Evolutionary conservation across 2,797 vertebrate genomes (phyloP), one percentile per base, ranked within the genome.

Genomic region (Cercopithecus hamlyni): DNA sequence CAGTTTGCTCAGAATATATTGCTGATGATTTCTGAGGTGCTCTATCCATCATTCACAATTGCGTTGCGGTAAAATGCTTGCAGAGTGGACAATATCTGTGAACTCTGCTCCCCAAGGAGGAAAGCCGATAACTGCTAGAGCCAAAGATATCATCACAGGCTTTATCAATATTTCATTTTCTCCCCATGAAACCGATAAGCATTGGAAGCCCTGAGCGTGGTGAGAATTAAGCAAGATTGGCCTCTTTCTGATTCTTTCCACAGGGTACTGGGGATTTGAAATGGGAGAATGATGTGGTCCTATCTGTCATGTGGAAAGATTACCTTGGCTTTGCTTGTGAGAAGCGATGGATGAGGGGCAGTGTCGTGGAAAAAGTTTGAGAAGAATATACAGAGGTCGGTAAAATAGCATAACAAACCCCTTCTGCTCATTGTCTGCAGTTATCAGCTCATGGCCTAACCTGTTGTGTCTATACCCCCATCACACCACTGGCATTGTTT

Each of bases 371-470:
- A 41, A 17, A 57, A 20, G 33, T 33, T 5, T 64, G 45, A 64
- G 41, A 33, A 64, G 41, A 33, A 15, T 4, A 45, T 4, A 36
- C 24, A 27, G 9, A 52, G 75, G 76, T 4, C 19, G 26, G 13
- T 17, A 48, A 26, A 33, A 61, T 0, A 64, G 8, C 17, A 15
- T 11, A 1, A 7, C 0, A 4, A 13, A 41, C 24, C 7, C 72
- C 4, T 52, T 4, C 7, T 4, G 8, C 5, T 41, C 10, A 2
- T 3, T 5, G 2, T 57, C 33, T 26, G 30, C 0, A 2, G 26
- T 1, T 1, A 7, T 8, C 19, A 5, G 0, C 45, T 2, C 80
- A 4, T 7, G 33, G 20, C 2, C 7, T 12, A 3, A 8, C 19
- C 9, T 5, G 13, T 3, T 7, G 4, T 22, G 4, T 2, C 20